Evolutionary conservation across 2,113 vertebrate species (phyloP), one percentile per base, ranked within the genome.

Genomic region (Camelus bactrianus): DNA sequence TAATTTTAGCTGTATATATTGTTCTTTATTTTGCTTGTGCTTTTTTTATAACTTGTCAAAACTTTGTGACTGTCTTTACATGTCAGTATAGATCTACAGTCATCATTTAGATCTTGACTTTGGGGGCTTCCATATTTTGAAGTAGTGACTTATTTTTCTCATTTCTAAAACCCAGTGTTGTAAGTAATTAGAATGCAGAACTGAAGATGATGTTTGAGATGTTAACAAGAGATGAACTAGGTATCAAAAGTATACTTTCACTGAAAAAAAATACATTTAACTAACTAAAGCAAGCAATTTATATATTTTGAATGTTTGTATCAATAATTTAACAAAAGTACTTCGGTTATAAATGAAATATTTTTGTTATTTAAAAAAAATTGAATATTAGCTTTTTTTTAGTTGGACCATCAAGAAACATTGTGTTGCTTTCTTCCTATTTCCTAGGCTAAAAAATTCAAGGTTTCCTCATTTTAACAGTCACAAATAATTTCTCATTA

Each of bases 31-130:
- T 93, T 67, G 17, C 20, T 30, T 54, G 54, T 50, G 24, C 7
- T 64, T 38, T 6, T 32, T 73, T 12, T 77, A 6, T 64, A 65
- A 60, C 20, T 48, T 89, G 62, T 67, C 48, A 89, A 96, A 87
- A 83, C 90, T 26, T 80, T 81, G 5, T 87, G 76, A 84, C 42
- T 86, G 1, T 69, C 38, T 90, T 97, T 94, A 30, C 62, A 91
- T 54, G 46, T 91, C 19, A 92, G 0, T 67, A 48, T 67, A n/a
- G 52, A 75, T 86, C 16, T 48, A 42, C 19, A 52, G 0, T 90
- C 38, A 77, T 88, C 52, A 92, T 76, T 88, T 76, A 93, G 48
- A 73, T 86, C 38, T 87, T 94, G 38, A 94, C 50, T 87, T 92
- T 90, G n/a, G 54, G 32, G 14, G 32, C 3, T 42, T 80, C 80